Percentiles rank a stretch among this genome's conserved stretches.
Evolutionary conservation across 1,140 invertebrate species (phyloP).

Genomic region (Brachionus angularis): DNA sequence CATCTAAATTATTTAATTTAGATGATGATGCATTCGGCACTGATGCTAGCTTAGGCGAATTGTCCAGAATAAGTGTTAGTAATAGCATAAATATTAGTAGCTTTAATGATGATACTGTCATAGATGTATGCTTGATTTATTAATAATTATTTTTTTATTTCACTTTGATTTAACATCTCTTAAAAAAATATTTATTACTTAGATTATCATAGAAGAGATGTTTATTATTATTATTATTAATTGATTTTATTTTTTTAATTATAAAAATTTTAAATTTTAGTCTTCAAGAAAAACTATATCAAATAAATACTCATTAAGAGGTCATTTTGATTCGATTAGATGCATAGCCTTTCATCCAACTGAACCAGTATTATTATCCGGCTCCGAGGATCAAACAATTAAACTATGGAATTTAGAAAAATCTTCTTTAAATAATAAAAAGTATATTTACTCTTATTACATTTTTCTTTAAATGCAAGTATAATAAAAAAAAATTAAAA

Average conservation of each 20-base stretch:
- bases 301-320: constrained; percentile 44
- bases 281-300: constrained; percentile 13
- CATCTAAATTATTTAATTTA: not conserved
- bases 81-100: constrained; percentile 13
- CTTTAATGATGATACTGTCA: constrained; percentile 21
- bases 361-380: constrained; percentile 92
- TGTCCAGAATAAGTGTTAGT: constrained; percentile 23
- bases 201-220: too few species aligned
- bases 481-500: not conserved
- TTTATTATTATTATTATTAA: too few species aligned
- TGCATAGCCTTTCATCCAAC: constrained; percentile 94
- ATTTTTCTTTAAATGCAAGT: too few species aligned
- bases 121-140: constrained; percentile 8
- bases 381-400: constrained; percentile 94
- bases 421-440: constrained; percentile 85
- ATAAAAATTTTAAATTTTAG: not conserved
- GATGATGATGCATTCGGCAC: constrained; percentile 25
- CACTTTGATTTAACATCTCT: too few species aligned
- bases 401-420: constrained; percentile 99
- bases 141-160: too few species aligned
- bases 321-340: constrained; percentile 94
- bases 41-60: constrained; percentile 32
- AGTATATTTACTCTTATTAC: constrained; percentile 67
- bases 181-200: too few species aligned
- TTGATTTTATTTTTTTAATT: not conserved